Evolutionary conservation across 2,113 vertebrate genomes (phyloP).

Genomic region (Ahaetulla prasina): DNA sequence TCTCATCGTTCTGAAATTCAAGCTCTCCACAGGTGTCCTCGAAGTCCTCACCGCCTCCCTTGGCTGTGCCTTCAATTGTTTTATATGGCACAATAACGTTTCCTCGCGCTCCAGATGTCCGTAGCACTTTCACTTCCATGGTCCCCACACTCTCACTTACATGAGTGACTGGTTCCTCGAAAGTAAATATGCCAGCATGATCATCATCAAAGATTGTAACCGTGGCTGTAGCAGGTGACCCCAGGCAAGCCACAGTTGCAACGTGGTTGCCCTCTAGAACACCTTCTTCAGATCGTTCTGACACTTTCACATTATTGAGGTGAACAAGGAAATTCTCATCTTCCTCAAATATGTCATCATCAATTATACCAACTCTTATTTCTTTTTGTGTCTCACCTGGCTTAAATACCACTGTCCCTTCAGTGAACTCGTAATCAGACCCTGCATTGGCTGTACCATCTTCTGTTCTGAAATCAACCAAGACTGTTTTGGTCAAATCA

Average conservation of each 20-base stretch:
- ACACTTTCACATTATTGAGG: slow-evolving; percentile 82
- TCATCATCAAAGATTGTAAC: slow-evolving; percentile 95
- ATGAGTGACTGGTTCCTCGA: slow-evolving; percentile 81
- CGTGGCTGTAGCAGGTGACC: slow-evolving; percentile 79
- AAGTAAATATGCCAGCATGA: slow-evolving; percentile 92
- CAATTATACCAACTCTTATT: slow-evolving; percentile 86
- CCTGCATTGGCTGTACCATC: slow-evolving; percentile 92
- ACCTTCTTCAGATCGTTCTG: slow-evolving; percentile 68
- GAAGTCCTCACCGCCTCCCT: slow-evolving; percentile 95
- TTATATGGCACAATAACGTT: slow-evolving; percentile 90
- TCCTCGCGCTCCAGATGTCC: slow-evolving; percentile 87
- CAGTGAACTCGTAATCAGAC: slow-evolving; percentile 86
- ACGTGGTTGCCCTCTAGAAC: slow-evolving; percentile 65
- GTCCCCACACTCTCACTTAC: slow-evolving; percentile 89
- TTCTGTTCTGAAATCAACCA: slow-evolving; percentile 87
- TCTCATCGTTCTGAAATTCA: slow-evolving; percentile 94
- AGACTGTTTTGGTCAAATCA: slow-evolving; percentile 77
- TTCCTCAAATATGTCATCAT: slow-evolving; percentile 96
- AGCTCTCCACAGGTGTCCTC: slow-evolving; percentile 91
- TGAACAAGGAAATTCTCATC: slow-evolving; percentile 95
- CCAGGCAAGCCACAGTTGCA: slow-evolving; percentile 73
- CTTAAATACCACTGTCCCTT: slow-evolving; percentile 85
- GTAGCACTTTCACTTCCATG: slow-evolving; percentile 92
- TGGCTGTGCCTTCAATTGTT: slow-evolving; percentile 86
- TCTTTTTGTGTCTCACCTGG: slow-evolving; percentile 91